Conservation (phyloP, 2,888 invertebrate species). For the Plagiodera versicolora region DNA sequence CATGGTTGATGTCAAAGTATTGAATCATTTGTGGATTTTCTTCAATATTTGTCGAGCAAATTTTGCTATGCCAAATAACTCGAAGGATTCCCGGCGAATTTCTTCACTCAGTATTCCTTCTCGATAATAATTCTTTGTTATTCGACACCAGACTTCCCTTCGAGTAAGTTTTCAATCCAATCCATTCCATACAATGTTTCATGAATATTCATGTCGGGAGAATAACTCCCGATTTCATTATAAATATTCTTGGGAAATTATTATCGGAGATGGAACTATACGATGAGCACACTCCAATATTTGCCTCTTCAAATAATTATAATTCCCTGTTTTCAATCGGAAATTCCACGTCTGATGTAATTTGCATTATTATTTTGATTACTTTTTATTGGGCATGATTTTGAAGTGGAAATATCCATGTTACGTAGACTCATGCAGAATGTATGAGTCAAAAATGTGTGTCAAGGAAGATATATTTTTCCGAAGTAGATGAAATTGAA, state of each 20-base stretch:
- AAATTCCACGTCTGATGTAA: slow-evolving; percentile 47
- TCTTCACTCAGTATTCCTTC: too few species aligned
- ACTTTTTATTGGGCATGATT: slow-evolving; percentile 23
- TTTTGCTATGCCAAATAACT: too few species aligned
- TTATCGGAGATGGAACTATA: slow-evolving; percentile 31
- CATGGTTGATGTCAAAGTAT: too few species aligned
- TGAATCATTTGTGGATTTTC: too few species aligned
- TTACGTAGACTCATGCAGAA: too few species aligned
- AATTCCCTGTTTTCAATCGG: slow-evolving; percentile 50
- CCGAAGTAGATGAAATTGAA: too few species aligned
- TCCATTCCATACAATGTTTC: neutral
- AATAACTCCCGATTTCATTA: slow-evolving; percentile 17
- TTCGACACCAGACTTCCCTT: neutral
- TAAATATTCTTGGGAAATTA: slow-evolving; percentile 16
- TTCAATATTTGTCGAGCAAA: too few species aligned
- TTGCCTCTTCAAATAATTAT: slow-evolving; percentile 52
- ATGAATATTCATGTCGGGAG: slow-evolving; percentile 7
- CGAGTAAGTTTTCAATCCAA: neutral
- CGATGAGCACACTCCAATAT: slow-evolving; percentile 40
- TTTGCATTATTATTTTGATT: slow-evolving; percentile 48
- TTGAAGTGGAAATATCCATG: too few species aligned
- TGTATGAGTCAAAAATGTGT: too few species aligned
- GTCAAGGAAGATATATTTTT: too few species aligned
- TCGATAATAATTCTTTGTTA: too few species aligned
- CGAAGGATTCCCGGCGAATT: neutral